Conservation (phyloP, 2,797 vertebrate genomes). For the Leucoraja ocellata region DNA sequence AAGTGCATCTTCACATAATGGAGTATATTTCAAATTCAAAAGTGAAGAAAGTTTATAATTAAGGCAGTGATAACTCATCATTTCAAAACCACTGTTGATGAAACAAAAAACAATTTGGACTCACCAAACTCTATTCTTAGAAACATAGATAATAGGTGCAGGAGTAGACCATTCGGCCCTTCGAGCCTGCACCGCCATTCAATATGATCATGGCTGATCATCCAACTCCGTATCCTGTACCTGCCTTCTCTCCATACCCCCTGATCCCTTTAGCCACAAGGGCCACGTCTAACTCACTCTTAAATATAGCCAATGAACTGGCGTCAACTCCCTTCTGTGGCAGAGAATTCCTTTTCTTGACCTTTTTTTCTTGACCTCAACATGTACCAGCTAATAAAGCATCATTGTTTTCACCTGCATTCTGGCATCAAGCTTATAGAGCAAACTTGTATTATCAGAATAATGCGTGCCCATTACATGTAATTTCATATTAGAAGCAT, state of each 20-base stretch:
- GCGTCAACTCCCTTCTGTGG: too few species aligned
- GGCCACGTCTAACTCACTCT: too few species aligned
- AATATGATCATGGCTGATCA: too few species aligned
- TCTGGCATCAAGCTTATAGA: background rate
- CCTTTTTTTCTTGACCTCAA: background rate
- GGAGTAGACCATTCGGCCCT: too few species aligned
- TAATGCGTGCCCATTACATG: background rate
- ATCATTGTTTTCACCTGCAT: background rate
- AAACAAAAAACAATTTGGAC: background rate
- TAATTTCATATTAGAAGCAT: background rate
- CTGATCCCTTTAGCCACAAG: too few species aligned
- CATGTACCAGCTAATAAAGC: background rate
- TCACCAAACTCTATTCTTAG: background rate
- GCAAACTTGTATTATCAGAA: background rate
- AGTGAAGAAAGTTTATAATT: background rate
- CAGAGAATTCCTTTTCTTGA: too few species aligned
- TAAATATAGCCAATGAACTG: too few species aligned
- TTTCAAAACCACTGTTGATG: background rate
- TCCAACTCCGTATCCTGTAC: too few species aligned
- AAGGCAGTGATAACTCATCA: background rate
- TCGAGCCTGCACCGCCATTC: too few species aligned
- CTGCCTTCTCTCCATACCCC: too few species aligned
- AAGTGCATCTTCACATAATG: background rate
- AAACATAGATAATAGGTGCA: too few species aligned
- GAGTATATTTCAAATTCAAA: background rate